Evolutionary conservation across 2,113 vertebrate genomes (phyloP), one percentile per base, ranked within the genome.

Genomic region (Hippocampus abdominalis): DNA sequence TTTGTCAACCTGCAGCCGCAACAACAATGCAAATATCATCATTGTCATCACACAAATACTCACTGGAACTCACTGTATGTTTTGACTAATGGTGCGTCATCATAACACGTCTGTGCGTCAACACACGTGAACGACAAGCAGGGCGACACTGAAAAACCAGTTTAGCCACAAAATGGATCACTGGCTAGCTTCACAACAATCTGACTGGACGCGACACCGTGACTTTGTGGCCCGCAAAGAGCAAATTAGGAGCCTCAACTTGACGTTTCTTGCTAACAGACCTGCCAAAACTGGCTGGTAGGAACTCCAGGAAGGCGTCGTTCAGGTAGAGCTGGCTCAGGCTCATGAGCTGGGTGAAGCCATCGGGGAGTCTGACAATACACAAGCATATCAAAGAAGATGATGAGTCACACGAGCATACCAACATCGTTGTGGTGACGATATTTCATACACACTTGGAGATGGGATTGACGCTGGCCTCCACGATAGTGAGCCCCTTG

Each of bases 381-480:
- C 9, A 25, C n/a, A 72, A 46, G 7, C 21, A 40, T n/a, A 3
- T 44, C 10, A 16, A 70, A 60, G 49, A 70, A 10, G 29, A 48
- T 27, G 8, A 53, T 61, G 12, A 75, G 20, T 68, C 56, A 65
- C 39, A 79, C 25, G 60, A 8, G 9, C 10, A 27, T 48, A 71
- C 51, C 25, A 4, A 25, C 15, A 16, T 9, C 23, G 36, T n/a
- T 27, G 27, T 13, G n/a, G 8, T 27, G 36, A 4, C 10, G 16
- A n/a, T n/a, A 48, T 51, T 40, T 16, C 29, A 40, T 21, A 94
- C 97, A 94, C 89, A 99, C 97, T 99, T 99, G 76, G 96, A 96
- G 91, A 99, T 98, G 57, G 96, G 97, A 84, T 99, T 99, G 79
- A 99, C 97, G 13, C 97, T 99, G 82, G 97, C 97, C 83, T 99